Evolutionary conservation across 2,113 vertebrate genomes (phyloP).

Genomic region (Sciurus niger): DNA sequence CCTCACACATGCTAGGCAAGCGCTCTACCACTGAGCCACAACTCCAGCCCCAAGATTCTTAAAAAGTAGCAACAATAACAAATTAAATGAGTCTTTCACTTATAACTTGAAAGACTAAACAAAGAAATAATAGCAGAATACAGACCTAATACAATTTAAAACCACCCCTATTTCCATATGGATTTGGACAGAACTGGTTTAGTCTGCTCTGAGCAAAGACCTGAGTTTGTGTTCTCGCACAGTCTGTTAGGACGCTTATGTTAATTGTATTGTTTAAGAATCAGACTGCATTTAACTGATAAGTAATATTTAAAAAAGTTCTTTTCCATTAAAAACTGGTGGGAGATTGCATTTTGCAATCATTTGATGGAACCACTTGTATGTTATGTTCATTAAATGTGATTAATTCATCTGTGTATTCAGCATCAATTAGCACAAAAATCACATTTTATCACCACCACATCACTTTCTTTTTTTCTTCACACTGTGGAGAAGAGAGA

Average conservation of each 20-base stretch:
- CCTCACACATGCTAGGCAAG: no score
- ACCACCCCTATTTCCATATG: neutral
- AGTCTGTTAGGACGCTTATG: neutral
- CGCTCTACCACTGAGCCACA: no score
- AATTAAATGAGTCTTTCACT: slow-evolving; percentile 44
- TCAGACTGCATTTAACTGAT: slow-evolving; percentile 4
- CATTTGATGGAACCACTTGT: neutral
- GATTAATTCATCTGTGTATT: slow-evolving; percentile 33
- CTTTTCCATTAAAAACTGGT: slow-evolving; percentile 15
- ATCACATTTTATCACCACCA: neutral
- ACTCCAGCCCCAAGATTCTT: no score
- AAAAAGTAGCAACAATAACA: neutral
- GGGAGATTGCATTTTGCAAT: neutral
- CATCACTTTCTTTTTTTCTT: neutral
- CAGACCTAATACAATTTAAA: neutral
- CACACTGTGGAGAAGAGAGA: neutral
- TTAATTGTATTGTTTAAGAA: slow-evolving; percentile 53
- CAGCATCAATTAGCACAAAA: slow-evolving; percentile 5
- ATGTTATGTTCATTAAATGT: neutral
- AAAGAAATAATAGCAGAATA: slow-evolving; percentile 17
- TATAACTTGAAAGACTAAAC: neutral
- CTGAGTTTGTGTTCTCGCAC: neutral
- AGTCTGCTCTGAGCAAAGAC: neutral
- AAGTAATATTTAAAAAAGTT: neutral
- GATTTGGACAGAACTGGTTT: neutral